Conservation (phyloP, 2,888 invertebrate genomes). For the Tachina grossa region DNA sequence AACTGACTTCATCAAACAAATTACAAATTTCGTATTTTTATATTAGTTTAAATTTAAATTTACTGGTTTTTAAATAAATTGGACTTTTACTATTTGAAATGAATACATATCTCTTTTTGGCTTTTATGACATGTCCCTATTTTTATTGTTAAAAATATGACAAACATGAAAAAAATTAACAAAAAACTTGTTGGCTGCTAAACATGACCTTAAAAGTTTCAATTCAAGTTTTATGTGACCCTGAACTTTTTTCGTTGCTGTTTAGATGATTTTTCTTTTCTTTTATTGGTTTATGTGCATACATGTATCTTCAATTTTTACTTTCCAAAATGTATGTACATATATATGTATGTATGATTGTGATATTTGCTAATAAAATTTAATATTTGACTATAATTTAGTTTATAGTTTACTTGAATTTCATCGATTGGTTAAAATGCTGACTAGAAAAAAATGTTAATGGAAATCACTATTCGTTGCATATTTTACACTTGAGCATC, state of each 20-base stretch:
- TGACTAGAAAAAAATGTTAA: too few relatives aligned
- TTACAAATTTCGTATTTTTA: too few relatives aligned
- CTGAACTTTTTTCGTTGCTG: slow-evolving; percentile 35
- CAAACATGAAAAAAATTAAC: slow-evolving; percentile 8
- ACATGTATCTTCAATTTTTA: neutral
- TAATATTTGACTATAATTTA: neutral
- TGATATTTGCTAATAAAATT: neutral
- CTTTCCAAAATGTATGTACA: neutral
- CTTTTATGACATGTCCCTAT: neutral
- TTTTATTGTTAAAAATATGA: slow-evolving; percentile 2
- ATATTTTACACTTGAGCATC: too few relatives aligned
- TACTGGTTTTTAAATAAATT: too few relatives aligned
- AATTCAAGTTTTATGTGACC: slow-evolving; percentile 31
- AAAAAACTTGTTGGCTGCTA: slow-evolving; percentile 39
- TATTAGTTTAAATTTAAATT: too few relatives aligned
- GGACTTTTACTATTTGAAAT: neutral
- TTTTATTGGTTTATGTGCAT: neutral
- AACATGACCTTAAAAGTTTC: slow-evolving; percentile 29
- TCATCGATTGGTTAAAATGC: too few relatives aligned
- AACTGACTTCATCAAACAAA: too few relatives aligned
- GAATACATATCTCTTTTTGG: too few relatives aligned
- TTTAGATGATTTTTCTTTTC: slow-evolving; percentile 2
- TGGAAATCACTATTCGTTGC: too few relatives aligned
- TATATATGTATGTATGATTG: too few relatives aligned
- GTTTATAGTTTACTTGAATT: too few relatives aligned